Conservation (phyloP, 2,888 invertebrate genomes). For the Auanema sp. region DNA sequence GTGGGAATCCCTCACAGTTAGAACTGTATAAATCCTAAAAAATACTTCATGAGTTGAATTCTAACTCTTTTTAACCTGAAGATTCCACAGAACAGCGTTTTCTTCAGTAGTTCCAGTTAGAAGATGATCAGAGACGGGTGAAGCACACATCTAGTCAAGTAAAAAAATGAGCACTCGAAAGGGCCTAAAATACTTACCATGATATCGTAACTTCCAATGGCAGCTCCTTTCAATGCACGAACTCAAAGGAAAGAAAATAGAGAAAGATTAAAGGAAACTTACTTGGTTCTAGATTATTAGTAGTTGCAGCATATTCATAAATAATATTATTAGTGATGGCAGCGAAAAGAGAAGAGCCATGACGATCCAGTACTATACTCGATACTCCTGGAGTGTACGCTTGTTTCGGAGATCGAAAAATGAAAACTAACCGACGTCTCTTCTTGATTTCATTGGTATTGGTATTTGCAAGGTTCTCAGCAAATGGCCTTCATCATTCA, state of each 20-base stretch:
- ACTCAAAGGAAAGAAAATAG: background rate
- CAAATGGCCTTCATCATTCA: conserved; percentile 1
- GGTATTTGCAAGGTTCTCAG: background rate
- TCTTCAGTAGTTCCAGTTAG: conserved; percentile 27
- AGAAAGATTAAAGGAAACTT: background rate
- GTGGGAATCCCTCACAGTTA: background rate
- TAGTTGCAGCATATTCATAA: conserved; percentile 22
- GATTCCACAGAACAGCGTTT: conserved; percentile 26
- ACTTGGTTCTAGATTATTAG: background rate
- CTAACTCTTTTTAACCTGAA: too few species aligned
- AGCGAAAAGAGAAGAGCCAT: conserved; percentile 23
- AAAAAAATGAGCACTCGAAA: too few species aligned
- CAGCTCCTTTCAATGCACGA: background rate
- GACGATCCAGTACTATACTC: conserved; percentile 26
- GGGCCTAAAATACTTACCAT: too few species aligned
- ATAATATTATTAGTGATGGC: conserved; percentile 28
- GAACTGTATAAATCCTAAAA: too few species aligned
- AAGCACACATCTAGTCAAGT: conserved; percentile 3
- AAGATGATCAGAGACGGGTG: conserved; percentile 23
- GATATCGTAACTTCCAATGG: background rate
- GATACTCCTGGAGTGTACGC: conserved; percentile 18
- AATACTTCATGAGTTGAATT: too few species aligned
- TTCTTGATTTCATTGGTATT: background rate
- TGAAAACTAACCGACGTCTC: background rate
- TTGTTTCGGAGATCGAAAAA: background rate